Conservation (phyloP, 1,140 invertebrate species). For the Akabosia matsudoensis region DNA sequence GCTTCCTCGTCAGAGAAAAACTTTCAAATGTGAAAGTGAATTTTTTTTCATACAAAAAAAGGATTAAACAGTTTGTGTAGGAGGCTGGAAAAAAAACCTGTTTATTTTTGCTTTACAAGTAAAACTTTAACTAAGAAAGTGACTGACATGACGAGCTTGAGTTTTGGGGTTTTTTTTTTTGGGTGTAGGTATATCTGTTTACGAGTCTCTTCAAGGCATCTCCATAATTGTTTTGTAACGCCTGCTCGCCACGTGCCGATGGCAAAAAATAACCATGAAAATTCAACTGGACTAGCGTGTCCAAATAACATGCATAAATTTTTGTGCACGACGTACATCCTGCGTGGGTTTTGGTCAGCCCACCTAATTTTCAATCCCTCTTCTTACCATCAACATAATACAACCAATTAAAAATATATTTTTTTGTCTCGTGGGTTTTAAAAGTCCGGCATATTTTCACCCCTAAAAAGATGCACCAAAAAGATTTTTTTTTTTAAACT, state of each 20-base stretch:
- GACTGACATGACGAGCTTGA: no score
- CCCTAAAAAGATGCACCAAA: no score
- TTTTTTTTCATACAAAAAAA: constrained; percentile 16
- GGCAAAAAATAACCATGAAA: constrained; percentile 16
- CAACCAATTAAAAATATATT: no score
- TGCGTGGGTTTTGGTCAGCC: constrained; percentile 4
- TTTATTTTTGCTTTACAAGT: background rate
- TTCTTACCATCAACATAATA: no score
- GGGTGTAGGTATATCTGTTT: no score
- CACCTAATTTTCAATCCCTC: constrained; percentile 25
- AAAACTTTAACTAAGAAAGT: no score
- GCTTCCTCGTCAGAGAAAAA: background rate
- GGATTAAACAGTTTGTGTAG: background rate
- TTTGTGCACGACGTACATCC: constrained; percentile 4
- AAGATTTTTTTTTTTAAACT: no score
- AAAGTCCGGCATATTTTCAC: no score
- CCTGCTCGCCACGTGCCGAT: constrained; percentile 19
- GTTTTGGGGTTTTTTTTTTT: constrained; percentile 1
- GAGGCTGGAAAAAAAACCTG: background rate
- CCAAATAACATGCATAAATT: constrained; percentile 6
- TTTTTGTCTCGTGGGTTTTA: no score
- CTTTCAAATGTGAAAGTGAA: background rate
- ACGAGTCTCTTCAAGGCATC: no score
- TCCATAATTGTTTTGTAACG: constrained; percentile 2
- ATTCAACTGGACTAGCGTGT: constrained; percentile 15